Evolutionary conservation across 2,797 vertebrate species (phyloP).

Genomic region (Sebastes taczanowskii): DNA sequence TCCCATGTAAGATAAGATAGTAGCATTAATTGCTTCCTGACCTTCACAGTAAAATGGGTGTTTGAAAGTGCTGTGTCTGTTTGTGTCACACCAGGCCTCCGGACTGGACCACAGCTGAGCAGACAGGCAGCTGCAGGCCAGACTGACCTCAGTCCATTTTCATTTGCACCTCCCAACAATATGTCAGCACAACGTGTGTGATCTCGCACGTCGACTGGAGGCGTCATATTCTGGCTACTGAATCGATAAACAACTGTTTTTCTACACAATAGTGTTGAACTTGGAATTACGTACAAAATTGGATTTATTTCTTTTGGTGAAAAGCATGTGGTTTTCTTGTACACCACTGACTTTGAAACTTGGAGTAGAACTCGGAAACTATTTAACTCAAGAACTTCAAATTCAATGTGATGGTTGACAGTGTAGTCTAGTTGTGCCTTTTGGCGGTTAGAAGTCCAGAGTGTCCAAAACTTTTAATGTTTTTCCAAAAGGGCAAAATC

Average conservation of each 20-base stretch:
- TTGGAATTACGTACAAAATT: neutral
- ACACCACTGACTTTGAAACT: too few species aligned
- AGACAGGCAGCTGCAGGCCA: conserved; percentile 3
- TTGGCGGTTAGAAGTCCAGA: too few species aligned
- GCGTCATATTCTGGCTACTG: neutral
- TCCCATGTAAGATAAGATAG: neutral
- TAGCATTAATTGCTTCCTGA: neutral
- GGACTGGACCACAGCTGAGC: conserved; percentile 4
- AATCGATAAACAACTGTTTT: neutral
- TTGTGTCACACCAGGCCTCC: neutral
- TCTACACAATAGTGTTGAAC: neutral
- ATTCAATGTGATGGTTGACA: too few species aligned
- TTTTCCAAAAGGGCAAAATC: too few species aligned
- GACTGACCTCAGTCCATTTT: neutral
- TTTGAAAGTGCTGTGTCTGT: neutral
- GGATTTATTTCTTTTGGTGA: too few species aligned
- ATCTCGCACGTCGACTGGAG: neutral
- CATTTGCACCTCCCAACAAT: neutral
- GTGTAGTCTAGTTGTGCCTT: too few species aligned
- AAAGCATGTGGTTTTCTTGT: too few species aligned
- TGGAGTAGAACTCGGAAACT: too few species aligned
- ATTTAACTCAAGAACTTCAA: too few species aligned
- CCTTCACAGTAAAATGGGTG: neutral
- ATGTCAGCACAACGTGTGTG: neutral
- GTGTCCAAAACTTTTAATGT: too few species aligned